Conservation (phyloP, 1,140 invertebrate species). For the Rhyacophila brunnea region DNA sequence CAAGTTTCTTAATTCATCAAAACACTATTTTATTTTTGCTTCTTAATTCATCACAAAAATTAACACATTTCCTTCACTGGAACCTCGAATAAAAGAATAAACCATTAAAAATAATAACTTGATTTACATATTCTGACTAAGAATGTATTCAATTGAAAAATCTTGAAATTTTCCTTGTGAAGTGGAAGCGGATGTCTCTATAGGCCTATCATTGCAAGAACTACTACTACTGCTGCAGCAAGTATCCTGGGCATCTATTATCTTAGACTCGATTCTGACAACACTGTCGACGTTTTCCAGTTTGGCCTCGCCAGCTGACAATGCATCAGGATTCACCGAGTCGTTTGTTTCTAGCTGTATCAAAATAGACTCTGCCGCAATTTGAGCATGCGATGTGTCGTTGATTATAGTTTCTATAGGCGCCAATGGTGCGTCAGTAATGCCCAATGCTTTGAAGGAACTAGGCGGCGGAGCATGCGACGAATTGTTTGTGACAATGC, state of each 20-base stretch:
- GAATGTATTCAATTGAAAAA: conserved; percentile 33
- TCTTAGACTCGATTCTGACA: background rate
- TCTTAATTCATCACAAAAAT: too few species aligned
- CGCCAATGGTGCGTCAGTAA: conserved; percentile 1
- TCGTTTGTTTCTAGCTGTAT: conserved; percentile 24
- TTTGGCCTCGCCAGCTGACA: too few species aligned
- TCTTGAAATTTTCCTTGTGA: conserved; percentile 29
- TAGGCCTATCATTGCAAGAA: background rate
- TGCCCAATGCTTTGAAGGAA: background rate
- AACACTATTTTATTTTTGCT: too few species aligned
- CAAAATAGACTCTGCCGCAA: conserved; percentile 29
- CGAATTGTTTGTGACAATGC: background rate
- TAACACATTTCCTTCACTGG: too few species aligned
- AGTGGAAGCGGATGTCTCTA: background rate
- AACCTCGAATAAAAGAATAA: too few species aligned
- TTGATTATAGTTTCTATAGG: conserved; percentile 1
- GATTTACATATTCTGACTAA: conserved; percentile 28
- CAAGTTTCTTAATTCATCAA: too few species aligned
- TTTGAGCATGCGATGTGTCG: conserved; percentile 18
- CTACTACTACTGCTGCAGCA: background rate
- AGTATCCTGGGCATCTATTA: background rate
- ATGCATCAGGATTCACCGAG: background rate
- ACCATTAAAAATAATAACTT: too few species aligned
- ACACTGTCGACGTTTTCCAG: background rate
- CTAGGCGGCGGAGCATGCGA: background rate